Evolutionary conservation across 2,888 invertebrate species (phyloP).

Genomic region (Drosophila nigritarsus): DNA sequence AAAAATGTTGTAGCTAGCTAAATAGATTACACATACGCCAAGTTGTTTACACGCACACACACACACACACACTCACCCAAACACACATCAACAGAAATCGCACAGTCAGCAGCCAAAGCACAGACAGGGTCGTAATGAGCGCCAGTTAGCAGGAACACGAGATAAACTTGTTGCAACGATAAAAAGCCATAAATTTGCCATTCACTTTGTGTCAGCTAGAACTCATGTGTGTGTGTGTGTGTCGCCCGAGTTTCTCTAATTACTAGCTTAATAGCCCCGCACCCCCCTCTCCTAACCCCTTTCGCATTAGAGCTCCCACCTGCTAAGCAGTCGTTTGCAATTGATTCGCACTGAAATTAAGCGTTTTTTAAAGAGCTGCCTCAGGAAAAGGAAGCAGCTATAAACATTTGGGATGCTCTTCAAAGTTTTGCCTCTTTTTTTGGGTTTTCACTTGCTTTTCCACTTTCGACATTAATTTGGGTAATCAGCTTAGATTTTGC

Average conservation of each 20-base stretch:
- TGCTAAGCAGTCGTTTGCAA: conserved; percentile 51
- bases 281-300: background rate
- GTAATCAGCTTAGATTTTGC: background rate
- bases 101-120: conserved; percentile 47
- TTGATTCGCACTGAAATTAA: conserved; percentile 70
- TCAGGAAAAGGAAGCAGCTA: background rate
- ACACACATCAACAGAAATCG: conserved; percentile 20
- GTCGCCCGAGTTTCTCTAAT: conserved; percentile 55
- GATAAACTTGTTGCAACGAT: conserved; percentile 78
- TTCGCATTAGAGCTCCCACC: background rate
- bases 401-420: conserved; percentile 8
- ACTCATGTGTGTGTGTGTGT: conserved; percentile 9
- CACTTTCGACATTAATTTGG: background rate
- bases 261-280: conserved; percentile 58
- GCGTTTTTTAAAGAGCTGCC: background rate
- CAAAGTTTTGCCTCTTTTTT: conserved; percentile 1
- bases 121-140: conserved; percentile 64
- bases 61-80: conserved; percentile 33
- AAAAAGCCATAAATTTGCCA: conserved; percentile 73
- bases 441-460: background rate
- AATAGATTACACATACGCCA: conserved; percentile 57
- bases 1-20: conserved; percentile 38
- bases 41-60: conserved; percentile 41
- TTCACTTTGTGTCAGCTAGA: conserved; percentile 40
- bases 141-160: conserved; percentile 68